Evolutionary conservation across 1,140 invertebrate genomes (phyloP).

Genomic region (Cydia pomonella): DNA sequence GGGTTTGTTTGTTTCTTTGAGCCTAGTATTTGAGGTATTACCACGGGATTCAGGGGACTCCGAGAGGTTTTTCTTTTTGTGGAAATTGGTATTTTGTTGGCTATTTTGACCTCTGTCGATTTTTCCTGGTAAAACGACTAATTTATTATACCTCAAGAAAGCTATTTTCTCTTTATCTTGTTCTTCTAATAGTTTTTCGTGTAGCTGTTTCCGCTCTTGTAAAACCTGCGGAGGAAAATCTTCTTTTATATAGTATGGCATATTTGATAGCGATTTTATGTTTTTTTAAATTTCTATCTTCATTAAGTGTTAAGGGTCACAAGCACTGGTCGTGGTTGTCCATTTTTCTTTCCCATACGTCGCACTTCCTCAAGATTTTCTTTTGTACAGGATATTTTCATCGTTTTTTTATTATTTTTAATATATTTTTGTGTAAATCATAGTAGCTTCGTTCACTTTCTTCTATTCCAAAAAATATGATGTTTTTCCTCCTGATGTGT

Average conservation of each 20-base stretch:
- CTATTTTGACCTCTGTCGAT: background rate
- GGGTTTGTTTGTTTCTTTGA: too few relatives aligned
- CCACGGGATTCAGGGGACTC: too few relatives aligned
- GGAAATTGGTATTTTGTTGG: too few relatives aligned
- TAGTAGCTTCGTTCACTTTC: background rate
- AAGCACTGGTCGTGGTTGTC: background rate
- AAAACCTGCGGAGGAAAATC: background rate
- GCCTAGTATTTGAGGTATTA: too few relatives aligned
- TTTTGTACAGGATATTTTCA: background rate
- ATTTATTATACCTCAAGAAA: background rate
- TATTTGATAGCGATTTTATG: background rate
- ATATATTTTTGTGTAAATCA: background rate
- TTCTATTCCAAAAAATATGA: background rate
- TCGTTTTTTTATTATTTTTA: background rate
- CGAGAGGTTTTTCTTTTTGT: too few relatives aligned
- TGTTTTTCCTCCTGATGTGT: background rate
- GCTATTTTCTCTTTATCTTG: background rate
- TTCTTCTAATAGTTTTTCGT: background rate
- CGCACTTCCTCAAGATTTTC: background rate
- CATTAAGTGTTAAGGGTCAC: background rate
- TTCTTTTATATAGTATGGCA: background rate
- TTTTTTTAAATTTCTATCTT: background rate
- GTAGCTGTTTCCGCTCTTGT: background rate
- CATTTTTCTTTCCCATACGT: background rate
- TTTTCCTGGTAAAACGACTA: background rate